Evolutionary conservation across 2,797 vertebrate species (phyloP), one percentile per base, ranked within the genome.

Genomic region (Coluber constrictor): DNA sequence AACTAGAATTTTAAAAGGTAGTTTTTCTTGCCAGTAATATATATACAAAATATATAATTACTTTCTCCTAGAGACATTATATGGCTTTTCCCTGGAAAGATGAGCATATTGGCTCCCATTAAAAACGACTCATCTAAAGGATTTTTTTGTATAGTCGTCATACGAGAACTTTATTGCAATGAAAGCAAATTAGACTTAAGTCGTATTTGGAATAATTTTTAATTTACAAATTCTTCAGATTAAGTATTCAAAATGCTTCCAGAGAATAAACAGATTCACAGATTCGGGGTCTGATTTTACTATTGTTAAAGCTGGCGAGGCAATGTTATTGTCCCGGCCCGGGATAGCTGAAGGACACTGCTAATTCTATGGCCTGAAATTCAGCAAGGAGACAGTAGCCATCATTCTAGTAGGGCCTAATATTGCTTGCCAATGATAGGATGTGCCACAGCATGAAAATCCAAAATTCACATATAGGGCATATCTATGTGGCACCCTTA

Each of bases 1-100:
- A 59, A 10, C 63, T 57, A 93, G 8, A 43, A 83, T 83, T 8
- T 59, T 63, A 91, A 95, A 95, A n/a, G 70, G 54, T 94, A 94
- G 37, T 83, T 60, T 25, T 0, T 3, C 29, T 91, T 47, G 90
- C 60, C 91, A 91, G 92, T 47, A 92, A 94, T 2, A 11, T 37
- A 37, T 37, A 37, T 37, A 37, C 37, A 37, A 37, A 37, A 37
- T 37, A 37, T 37, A 37, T 37, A 37, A 37, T 37, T 37, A 54
- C 51, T 95, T 93, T 92, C 94, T 94, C 88, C 90, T 37, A 89
- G 32, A 89, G 43, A 51, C 8, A 88, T 8, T 93, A 29, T 43
- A 94, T 20, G 5, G 7, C 2, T 29, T 18, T 93, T n/a, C 70
- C 47, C 59, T 87, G 4, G 59, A 90, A 56, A 51, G 56, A 91